Percentiles rank a stretch among this genome's conserved stretches.
Evolutionary conservation across 1,140 invertebrate species (phyloP).

Genomic region (Dreissena polymorpha): DNA sequence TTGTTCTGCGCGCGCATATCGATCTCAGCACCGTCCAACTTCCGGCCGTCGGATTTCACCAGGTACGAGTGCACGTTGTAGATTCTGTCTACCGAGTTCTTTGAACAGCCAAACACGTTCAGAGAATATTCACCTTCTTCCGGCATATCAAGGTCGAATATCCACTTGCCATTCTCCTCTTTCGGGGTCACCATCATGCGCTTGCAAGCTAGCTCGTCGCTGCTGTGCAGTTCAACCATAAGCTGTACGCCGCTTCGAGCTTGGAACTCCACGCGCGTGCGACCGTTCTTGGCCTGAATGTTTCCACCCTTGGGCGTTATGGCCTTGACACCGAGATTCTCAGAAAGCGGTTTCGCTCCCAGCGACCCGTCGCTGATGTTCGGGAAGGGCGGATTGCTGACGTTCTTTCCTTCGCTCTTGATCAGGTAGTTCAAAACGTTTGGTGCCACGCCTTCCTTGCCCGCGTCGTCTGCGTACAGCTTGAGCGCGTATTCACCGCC

Average conservation of each 20-base stretch:
- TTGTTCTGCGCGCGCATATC: conserved; percentile 33
- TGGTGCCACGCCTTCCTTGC: conserved; percentile 68
- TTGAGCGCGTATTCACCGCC: conserved; percentile 75
- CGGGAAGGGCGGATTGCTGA: conserved; percentile 69
- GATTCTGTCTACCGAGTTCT: conserved; percentile 65
- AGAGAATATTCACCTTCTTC: conserved; percentile 73
- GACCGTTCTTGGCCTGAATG: conserved; percentile 64
- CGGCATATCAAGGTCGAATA: conserved; percentile 72
- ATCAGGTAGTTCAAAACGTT: conserved; percentile 77
- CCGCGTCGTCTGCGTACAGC: conserved; percentile 71
- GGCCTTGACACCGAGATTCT: conserved; percentile 68
- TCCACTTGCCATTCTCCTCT: conserved; percentile 68
- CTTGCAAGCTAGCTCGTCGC: conserved; percentile 66
- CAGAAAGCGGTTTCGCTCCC: conserved; percentile 65
- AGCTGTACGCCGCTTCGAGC: conserved; percentile 68
- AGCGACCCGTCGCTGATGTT: conserved; percentile 69
- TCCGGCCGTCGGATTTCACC: conserved; percentile 67
- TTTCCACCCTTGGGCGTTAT: conserved; percentile 63
- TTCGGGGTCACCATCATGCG: conserved; percentile 59
- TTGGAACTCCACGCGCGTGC: conserved; percentile 62
- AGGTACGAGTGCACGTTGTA: conserved; percentile 75
- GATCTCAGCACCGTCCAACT: conserved; percentile 40
- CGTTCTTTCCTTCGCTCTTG: conserved; percentile 60
- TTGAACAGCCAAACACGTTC: conserved; percentile 73
- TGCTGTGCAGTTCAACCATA: conserved; percentile 72